Evolutionary conservation across 2,113 vertebrate species (phyloP).

Genomic region (Asarcornis scutulata): DNA sequence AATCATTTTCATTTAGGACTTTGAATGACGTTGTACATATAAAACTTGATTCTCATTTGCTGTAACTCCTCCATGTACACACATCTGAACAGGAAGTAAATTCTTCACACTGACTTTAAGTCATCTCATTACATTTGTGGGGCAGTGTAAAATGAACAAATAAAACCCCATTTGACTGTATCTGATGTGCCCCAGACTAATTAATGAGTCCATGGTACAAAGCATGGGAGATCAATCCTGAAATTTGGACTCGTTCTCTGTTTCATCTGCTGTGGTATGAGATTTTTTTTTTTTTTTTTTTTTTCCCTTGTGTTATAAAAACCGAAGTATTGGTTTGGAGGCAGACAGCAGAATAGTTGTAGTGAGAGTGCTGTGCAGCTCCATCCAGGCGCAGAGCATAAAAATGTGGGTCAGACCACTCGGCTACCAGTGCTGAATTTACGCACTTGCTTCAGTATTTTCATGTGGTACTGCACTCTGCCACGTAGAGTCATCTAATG

Average conservation of each 20-base stretch:
- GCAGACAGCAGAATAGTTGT: neutral
- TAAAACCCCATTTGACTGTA: too few relatives aligned
- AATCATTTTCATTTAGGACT: neutral
- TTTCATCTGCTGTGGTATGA: neutral
- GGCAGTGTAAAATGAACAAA: neutral
- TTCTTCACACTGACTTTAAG: neutral
- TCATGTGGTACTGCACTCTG: too few relatives aligned
- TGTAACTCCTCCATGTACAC: neutral
- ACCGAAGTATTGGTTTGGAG: neutral
- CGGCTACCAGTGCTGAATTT: fast-evolving
- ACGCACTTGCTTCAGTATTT: fast-evolving
- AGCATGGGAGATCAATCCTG: neutral
- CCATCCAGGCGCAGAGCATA: neutral
- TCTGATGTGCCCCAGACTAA: fast-evolving
- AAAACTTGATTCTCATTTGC: neutral
- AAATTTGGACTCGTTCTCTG: neutral
- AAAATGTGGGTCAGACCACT: neutral
- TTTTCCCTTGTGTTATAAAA: too few relatives aligned
- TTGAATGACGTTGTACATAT: fast-evolving
- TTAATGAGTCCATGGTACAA: too few relatives aligned
- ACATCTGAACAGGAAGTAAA: neutral
- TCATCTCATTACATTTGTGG: too few relatives aligned
- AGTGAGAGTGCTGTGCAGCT: neutral
- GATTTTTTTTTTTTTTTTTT: neutral
- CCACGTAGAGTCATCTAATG: fast-evolving